A percentile compares a stretch with the other conserved stretches of the same genome.
phyloP scores from a whole-genome alignment of 2,113 vertebrate species.

The Scomber scombrus region DNA sequence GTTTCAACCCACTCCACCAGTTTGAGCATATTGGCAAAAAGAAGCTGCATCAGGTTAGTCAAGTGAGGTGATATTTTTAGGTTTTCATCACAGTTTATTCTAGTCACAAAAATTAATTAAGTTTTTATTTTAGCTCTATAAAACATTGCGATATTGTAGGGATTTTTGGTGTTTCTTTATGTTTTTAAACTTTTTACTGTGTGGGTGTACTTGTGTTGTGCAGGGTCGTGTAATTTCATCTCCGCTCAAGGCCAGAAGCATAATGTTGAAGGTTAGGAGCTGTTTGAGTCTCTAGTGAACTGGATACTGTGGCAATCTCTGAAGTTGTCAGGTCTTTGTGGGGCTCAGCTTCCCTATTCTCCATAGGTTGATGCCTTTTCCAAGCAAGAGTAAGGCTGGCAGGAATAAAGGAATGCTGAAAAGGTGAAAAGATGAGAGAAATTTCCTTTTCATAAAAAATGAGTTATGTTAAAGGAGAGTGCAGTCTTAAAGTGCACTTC shows the following conservation, averaged over 20 bases:
- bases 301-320: conserved; percentile 71
- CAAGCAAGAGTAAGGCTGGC: conserved; percentile 70
- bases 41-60: conserved; percentile 91
- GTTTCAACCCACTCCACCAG: conserved; percentile 90
- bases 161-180: conserved; percentile 10
- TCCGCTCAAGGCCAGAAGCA: conserved; percentile 74
- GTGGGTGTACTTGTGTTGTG: conserved; percentile 27
- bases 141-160: conserved; percentile 8
- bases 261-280: conserved; percentile 70
- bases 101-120: neutral
- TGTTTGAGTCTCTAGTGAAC: conserved; percentile 67
- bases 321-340: conserved; percentile 78
- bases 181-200: conserved; percentile 20
- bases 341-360: conserved; percentile 80
- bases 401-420: conserved; percentile 67
- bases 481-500: conserved; percentile 67
- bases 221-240: conserved; percentile 46
- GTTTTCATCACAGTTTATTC: conserved; percentile 3
- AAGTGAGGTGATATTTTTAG: neutral
- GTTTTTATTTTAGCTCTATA: conserved; percentile 6
- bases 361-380: conserved; percentile 77
- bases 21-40: conserved; percentile 85
- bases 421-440: conserved; percentile 72
- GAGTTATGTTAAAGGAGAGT: conserved; percentile 68
- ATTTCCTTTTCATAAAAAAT: conserved; percentile 62